Evolutionary conservation across 1,140 invertebrate genomes (phyloP), one percentile per base, ranked within the genome.

Genomic region (Brachionus rotundiformis): DNA sequence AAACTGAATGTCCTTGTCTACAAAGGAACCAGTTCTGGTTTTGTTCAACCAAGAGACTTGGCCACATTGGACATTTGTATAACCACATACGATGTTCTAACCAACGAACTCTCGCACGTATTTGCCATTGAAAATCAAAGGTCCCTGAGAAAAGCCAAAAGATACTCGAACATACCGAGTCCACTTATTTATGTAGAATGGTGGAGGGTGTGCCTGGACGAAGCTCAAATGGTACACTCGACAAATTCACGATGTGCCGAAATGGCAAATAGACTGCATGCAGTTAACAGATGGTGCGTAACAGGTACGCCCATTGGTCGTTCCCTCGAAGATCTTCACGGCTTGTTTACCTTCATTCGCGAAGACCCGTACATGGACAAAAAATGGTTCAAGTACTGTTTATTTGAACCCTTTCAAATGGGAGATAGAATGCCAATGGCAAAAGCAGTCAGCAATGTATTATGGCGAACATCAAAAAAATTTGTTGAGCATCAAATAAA

Each of bases 171-270:
- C 7, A 85, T 85, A 19, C 87, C 87, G 7, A 87, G 86, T 31
- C 92, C 93, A 4, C 85, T 94, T 0, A 86, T 90, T 1, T 89
- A 90, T 84, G 88, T 94, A 0, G 86, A 91, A 65, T 94, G 92
- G 92, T 94, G 92, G 92, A 89, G 93, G 82, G 86, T 88, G 83
- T 84, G 86, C 84, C 87, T 94, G 11, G 93, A 94, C 88, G 93
- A 94, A 89, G 93, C 92, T 44, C 93, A 94, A 88, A 93, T 93
- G 49, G 44, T 71, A 31, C 61, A 59, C 44, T 49, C 23, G 29
- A 71, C 44, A 27, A 33, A 77, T 41, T 83, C 84, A 23, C 75
- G 87, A 85, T 89, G 89, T 41, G 90, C 92, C 1, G 87, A 90
- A 83, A 92, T 94, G 91, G 92, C 91, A 0, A 84, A 88, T 16